Conservation (phyloP, 2,888 invertebrate species). For the Lasioglossum pauxillum region DNA sequence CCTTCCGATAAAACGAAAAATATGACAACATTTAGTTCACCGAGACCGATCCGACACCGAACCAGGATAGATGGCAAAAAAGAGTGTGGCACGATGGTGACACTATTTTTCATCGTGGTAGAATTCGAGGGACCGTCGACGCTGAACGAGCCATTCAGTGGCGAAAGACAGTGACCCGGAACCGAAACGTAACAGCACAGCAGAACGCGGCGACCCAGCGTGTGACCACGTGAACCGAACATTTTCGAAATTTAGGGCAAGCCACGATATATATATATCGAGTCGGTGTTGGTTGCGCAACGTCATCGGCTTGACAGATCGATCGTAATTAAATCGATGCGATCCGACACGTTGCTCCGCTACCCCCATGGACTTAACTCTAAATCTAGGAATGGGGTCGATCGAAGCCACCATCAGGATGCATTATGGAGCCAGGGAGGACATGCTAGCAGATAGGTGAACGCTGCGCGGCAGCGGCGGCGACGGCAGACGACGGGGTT, state of each 20-base stretch:
- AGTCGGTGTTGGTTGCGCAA: slow-evolving; percentile 54
- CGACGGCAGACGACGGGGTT: slow-evolving; percentile 71
- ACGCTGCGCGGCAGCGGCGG: slow-evolving; percentile 46
- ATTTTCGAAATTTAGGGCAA: slow-evolving; percentile 73
- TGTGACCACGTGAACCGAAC: slow-evolving; percentile 47
- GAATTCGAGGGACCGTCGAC: not conserved
- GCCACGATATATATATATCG: slow-evolving; percentile 52
- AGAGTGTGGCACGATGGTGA: not conserved
- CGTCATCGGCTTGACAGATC: slow-evolving; percentile 70
- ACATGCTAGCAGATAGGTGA: slow-evolving; percentile 74
- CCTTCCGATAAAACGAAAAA: not conserved
- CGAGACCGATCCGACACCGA: not conserved
- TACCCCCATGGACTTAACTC: slow-evolving; percentile 71
- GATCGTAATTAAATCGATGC: slow-evolving; percentile 78
- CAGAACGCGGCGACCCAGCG: slow-evolving; percentile 27
- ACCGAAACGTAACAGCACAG: slow-evolving; percentile 26
- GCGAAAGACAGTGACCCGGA: slow-evolving; percentile 18
- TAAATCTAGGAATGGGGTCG: slow-evolving; percentile 80
- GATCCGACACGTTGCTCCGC: slow-evolving; percentile 58
- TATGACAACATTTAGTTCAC: not conserved
- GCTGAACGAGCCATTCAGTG: not conserved
- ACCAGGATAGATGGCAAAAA: not conserved
- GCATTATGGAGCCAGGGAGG: slow-evolving; percentile 75
- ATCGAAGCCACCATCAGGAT: slow-evolving; percentile 77
- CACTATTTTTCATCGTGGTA: slow-evolving; percentile 1